These are phyloP conservation scores for Odobenus rosmarus DNA, from an alignment of 2,113 vertebrate species.

Conservation along the genomic window DNA sequence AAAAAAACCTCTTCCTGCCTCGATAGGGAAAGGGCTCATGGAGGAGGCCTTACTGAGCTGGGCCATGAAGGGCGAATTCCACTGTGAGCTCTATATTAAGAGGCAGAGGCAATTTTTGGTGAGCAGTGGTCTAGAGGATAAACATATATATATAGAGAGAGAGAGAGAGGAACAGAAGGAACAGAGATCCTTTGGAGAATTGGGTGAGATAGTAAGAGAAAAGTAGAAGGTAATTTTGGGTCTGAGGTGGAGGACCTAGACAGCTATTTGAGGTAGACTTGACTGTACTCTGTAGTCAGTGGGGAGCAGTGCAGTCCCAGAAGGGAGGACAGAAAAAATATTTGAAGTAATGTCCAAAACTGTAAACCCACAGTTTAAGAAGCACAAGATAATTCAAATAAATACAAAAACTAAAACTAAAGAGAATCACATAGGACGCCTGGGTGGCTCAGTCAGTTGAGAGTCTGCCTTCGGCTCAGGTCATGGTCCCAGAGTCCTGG, in stretches of 20 bases:
- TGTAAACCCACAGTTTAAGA: not conserved
- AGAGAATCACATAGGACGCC: not conserved
- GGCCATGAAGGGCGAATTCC: not conserved
- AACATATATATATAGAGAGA: not conserved
- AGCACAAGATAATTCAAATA: not conserved
- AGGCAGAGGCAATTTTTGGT: not conserved
- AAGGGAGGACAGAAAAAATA: not conserved
- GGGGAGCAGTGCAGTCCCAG: not conserved
- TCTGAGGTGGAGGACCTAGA: not conserved
- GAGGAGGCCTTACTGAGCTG: not conserved
- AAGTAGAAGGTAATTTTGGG: not conserved
- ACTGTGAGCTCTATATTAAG: not conserved
- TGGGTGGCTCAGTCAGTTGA: not conserved
- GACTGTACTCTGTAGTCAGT: not conserved
- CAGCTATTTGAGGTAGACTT: not conserved
- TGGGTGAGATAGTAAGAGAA: not conserved
- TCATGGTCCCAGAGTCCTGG: not conserved
- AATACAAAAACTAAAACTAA: not conserved
- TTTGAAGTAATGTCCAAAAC: not conserved
- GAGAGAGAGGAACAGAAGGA: no score
- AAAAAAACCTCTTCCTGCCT: not conserved
- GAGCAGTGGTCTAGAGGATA: not conserved
- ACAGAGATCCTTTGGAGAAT: not conserved
- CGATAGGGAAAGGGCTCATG: not conserved
- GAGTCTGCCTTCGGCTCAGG: not conserved